Percentiles rank a stretch among this genome's conserved stretches.
Conservation (phyloP, 2,113 vertebrate species). For the Butorides virescens region DNA sequence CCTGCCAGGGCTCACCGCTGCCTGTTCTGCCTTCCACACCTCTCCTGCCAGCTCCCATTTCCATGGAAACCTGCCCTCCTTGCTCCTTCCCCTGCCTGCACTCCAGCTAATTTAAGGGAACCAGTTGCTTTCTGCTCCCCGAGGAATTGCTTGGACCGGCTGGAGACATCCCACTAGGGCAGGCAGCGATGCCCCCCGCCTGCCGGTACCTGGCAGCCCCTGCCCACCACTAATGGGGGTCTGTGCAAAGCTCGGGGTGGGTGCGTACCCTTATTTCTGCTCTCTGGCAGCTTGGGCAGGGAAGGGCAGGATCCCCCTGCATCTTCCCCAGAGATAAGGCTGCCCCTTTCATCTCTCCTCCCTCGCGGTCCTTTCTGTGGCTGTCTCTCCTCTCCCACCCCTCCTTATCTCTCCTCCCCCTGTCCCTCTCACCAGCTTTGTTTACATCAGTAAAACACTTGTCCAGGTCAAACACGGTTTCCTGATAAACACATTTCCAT, state of each 20-base stretch:
- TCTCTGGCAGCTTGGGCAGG: not conserved
- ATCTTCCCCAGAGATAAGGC: not conserved
- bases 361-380: not conserved
- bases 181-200: not conserved
- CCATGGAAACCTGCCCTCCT: conserved; percentile 47
- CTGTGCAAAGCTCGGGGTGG: not conserved
- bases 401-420: not conserved
- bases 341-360: not conserved
- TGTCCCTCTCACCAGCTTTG: not conserved
- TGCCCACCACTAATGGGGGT: not conserved
- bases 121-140: not conserved
- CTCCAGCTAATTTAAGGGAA: not conserved
- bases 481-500: conserved; percentile 61
- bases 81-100: not conserved
- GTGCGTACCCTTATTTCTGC: rapidly evolving
- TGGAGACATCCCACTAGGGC: not conserved
- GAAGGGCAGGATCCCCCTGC: not conserved
- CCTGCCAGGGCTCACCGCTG: not conserved
- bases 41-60: conserved; percentile 44
- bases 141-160: not conserved
- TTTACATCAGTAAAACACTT: conserved; percentile 37
- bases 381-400: not conserved
- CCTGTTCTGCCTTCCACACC: not conserved
- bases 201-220: not conserved
- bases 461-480: not conserved